Percentiles rank a stretch among this genome's conserved stretches.
phyloP scores from a whole-genome alignment of 2,113 vertebrate genomes.

The Dasyurus viverrinus region DNA sequence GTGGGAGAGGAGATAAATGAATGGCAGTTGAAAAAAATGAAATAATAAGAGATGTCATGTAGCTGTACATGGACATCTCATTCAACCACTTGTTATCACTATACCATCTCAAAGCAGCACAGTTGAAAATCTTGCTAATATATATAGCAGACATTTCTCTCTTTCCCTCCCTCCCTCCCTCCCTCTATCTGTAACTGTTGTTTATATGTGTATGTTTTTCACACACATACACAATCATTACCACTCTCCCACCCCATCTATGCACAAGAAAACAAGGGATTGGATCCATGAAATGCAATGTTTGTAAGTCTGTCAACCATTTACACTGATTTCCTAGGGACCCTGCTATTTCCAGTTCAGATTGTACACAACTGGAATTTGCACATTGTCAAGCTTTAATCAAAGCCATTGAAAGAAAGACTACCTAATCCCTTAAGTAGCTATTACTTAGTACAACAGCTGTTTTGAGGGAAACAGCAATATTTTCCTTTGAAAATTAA shows the following conservation, averaged over 20 bases:
- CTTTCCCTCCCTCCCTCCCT: neutral
- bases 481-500: neutral
- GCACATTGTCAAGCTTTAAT: neutral
- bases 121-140: neutral
- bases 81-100: neutral
- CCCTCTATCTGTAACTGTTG: no score
- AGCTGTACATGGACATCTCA: neutral
- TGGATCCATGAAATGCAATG: neutral
- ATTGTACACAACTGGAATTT: neutral
- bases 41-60: neutral
- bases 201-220: neutral
- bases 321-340: neutral
- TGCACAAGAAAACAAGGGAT: neutral
- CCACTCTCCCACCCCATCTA: neutral
- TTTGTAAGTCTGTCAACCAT: neutral
- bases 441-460: neutral
- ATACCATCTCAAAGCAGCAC: neutral
- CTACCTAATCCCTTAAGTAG: no score
- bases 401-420: neutral
- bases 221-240: neutral
- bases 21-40: neutral
- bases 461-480: neutral
- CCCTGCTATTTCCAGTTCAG: neutral
- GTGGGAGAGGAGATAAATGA: neutral
- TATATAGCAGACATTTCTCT: neutral